These are phyloP conservation scores for Pseudomyrmex dendroicus DNA, from an alignment of 1,140 invertebrate genomes.

Conservation along the genomic window DNA sequence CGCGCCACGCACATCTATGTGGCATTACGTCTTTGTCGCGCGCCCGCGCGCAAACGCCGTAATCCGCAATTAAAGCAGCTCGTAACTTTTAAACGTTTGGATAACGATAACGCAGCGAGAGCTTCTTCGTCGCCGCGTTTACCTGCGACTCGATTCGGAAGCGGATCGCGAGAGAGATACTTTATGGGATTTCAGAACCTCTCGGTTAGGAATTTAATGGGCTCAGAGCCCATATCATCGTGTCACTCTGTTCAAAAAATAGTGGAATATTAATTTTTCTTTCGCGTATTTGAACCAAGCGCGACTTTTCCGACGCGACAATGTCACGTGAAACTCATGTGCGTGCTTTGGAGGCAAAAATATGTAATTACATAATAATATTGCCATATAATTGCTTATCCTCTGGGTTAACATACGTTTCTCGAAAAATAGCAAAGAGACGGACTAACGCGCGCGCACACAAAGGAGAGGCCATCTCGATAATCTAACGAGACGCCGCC, in stretches of 20 bases:
- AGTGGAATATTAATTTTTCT: conserved; percentile 4
- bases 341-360: too few relatives aligned
- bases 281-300: too few relatives aligned
- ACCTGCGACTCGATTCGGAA: background rate
- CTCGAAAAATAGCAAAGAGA: background rate
- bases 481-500: background rate
- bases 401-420: background rate
- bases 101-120: conserved; percentile 60
- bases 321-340: background rate
- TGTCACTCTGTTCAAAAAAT: background rate
- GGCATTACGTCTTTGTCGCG: conserved; percentile 25
- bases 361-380: too few relatives aligned
- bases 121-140: conserved; percentile 11
- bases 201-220: conserved; percentile 24
- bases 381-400: too few relatives aligned
- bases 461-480: background rate
- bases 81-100: conserved; percentile 54
- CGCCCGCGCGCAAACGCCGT: conserved; percentile 24
- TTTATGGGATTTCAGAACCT: conserved; percentile 44
- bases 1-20: background rate
- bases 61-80: conserved; percentile 57
- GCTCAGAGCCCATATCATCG: too few relatives aligned
- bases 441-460: too few relatives aligned
- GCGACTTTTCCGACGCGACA: too few relatives aligned
- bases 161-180: conserved; percentile 5